Percentiles rank a stretch among this genome's conserved stretches.
Evolutionary conservation across 2,888 invertebrate genomes (phyloP).

Genomic region (Protophormia terraenovae): DNA sequence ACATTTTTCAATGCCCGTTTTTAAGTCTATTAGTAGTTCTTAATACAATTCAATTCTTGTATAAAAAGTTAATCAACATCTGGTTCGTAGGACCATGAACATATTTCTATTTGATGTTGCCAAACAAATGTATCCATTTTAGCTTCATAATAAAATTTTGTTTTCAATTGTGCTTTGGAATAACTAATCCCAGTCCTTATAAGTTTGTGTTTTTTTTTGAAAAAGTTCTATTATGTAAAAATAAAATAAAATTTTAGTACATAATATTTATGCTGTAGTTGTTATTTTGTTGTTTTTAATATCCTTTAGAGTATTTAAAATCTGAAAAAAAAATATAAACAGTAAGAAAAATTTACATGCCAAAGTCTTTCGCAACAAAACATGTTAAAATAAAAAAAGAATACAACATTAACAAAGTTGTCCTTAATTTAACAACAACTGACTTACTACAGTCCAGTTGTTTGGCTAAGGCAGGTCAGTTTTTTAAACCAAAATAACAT

Average conservation of each 20-base stretch:
- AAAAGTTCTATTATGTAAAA: not conserved
- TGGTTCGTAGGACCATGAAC: too few relatives aligned
- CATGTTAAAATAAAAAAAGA: not conserved
- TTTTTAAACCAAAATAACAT: not conserved
- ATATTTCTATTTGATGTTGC: too few relatives aligned
- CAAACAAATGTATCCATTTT: too few relatives aligned
- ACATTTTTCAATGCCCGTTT: too few relatives aligned
- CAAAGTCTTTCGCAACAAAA: constrained; percentile 16
- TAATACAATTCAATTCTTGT: too few relatives aligned
- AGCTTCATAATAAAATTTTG: too few relatives aligned
- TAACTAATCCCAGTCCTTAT: not conserved
- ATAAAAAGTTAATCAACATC: too few relatives aligned
- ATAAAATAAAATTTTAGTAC: constrained; percentile 6
- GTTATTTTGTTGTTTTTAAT: not conserved
- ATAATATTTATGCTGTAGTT: not conserved
- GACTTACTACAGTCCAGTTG: not conserved
- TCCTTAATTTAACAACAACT: constrained; percentile 37
- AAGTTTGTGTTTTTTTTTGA: not conserved
- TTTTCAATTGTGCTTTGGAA: too few relatives aligned
- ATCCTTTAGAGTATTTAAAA: constrained; percentile 19
- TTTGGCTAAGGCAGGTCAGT: not conserved
- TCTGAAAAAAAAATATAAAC: not conserved
- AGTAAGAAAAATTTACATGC: not conserved
- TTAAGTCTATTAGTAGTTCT: too few relatives aligned
- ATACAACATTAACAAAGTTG: constrained; percentile 31